Evolutionary conservation across 2,113 vertebrate species (phyloP), one percentile per base, ranked within the genome.

Genomic region (Centrocercus urophasianus): DNA sequence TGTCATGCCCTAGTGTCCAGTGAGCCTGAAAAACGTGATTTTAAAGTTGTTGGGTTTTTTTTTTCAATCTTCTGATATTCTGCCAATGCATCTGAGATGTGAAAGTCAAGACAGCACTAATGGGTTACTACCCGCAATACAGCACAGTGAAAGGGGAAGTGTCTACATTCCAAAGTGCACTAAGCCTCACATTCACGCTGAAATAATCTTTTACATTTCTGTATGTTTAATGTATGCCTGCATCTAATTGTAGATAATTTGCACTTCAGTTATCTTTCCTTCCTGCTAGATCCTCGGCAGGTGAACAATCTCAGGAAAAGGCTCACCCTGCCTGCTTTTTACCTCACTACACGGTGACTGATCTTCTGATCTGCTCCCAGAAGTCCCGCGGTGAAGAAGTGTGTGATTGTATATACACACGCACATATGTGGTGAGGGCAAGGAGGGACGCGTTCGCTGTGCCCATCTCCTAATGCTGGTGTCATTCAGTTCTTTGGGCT

Each of bases 201-300:
- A 86, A 93, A 89, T 82, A 0, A 45, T 63, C 40, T 56, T 86
- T 67, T 36, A 54, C 61, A 67, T 80, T 45, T 79, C 59, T 94
- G 91, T 54, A 38, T 59, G 80, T 88, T 76, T 72, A 54, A 54
- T 86, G 48, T 36, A 34, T 38, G 28, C 63, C 59, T 83, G 59
- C 56, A 88, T 25, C 72, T 94, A 90, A 86, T 90, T 94, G 42
- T 56, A 90, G 48, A 65, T 43, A 80, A 91, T 77, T 54, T 93
- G 60, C 61, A 20, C 43, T 80, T 88, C 64, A 63, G 1, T 96
- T 90, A 77, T 83, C n/a, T 14, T 90, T 56, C 34, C 30, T 89
- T 89, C 56, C 72, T 88, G 18, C 50, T 56, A n/a, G 56, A 32
- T 93, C 76, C 28, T 91, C 6, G 2, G 86, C 60, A 88, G 64